Evolutionary conservation across 2,113 vertebrate genomes (phyloP), one percentile per base, ranked within the genome.

Genomic region (Vicugna pacos): DNA sequence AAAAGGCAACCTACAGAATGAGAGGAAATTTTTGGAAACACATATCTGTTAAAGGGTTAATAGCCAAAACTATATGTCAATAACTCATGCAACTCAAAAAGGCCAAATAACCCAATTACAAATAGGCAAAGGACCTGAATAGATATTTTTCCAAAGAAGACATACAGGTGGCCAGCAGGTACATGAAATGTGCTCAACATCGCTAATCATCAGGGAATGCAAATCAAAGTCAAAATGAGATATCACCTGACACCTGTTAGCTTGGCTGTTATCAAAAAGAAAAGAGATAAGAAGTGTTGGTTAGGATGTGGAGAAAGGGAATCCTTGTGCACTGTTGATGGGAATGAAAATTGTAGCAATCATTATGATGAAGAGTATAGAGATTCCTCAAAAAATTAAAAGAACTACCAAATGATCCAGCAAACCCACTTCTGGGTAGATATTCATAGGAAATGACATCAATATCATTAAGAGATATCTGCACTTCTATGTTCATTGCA

Each of bases 131-230:
- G 20, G 32, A 60, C 46, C 46, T 81, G 28, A 89, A 89, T 8
- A 70, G 52, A 70, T n/a, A 70, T 88, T 93, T 88, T 88, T 80
- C 32, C 50, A 52, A 85, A 79, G 50, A 90, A 77, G 62, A 85
- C 60, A 76, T 69, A 67, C 32, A 73, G 64, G 46, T 42, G 35
- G 32, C 50, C 32, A 84, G n/a, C 0, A 70, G 19, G 15, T n/a
- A 22, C 32, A 42, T 69, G 60, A 85, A 46, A 91, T 1, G 7
- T 79, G n/a, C 20, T 70, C 26, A 16, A 62, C 38, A 38, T 84
- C 38, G 58, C 9, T 76, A 67, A 89, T 30, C 28, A 75, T 67
- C 30, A 90, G 60, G 70, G 17, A 58, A 89, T 38, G 6, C 58
- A 76, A 89, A 90, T 76, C 9, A 58, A 83, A n/a, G 56, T 14